These are phyloP conservation scores for Sialis lutaria DNA, from an alignment of 2,888 invertebrate species.

Conservation along the genomic window DNA sequence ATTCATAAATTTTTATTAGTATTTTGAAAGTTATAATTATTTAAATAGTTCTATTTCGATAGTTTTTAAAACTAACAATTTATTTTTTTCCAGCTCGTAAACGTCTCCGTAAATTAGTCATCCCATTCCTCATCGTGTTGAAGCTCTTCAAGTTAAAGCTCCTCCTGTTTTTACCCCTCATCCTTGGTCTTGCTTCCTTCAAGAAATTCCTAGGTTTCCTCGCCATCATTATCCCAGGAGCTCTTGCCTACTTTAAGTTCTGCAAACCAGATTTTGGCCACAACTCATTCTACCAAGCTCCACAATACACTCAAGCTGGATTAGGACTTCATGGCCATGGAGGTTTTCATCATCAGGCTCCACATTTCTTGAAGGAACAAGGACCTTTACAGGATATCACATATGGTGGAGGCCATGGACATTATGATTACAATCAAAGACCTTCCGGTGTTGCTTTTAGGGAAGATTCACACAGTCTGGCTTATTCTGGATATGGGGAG, in stretches of 20 bases:
- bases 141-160: constrained; percentile 74
- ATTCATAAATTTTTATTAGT: no score
- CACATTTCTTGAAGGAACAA: constrained; percentile 17
- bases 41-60: no score
- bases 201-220: constrained; percentile 70
- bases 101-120: constrained; percentile 64
- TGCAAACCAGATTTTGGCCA: constrained; percentile 49
- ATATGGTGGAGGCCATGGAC: constrained; percentile 29
- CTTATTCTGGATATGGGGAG: constrained; percentile 54
- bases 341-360: constrained; percentile 9
- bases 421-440: constrained; percentile 18
- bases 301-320: constrained; percentile 60
- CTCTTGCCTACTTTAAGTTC: constrained; percentile 71
- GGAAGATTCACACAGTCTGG: constrained; percentile 38
- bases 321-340: constrained; percentile 40
- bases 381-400: constrained; percentile 23
- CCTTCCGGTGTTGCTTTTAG: constrained; percentile 44
- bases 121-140: constrained; percentile 62
- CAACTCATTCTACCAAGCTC: constrained; percentile 29
- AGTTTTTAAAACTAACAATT: background rate
- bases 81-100: constrained; percentile 44
- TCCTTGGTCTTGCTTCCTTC: constrained; percentile 66
- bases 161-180: constrained; percentile 63
- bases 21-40: no score
- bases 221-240: constrained; percentile 61